Conservation (phyloP, 2,888 invertebrate species). For the Diarsia rubi region DNA sequence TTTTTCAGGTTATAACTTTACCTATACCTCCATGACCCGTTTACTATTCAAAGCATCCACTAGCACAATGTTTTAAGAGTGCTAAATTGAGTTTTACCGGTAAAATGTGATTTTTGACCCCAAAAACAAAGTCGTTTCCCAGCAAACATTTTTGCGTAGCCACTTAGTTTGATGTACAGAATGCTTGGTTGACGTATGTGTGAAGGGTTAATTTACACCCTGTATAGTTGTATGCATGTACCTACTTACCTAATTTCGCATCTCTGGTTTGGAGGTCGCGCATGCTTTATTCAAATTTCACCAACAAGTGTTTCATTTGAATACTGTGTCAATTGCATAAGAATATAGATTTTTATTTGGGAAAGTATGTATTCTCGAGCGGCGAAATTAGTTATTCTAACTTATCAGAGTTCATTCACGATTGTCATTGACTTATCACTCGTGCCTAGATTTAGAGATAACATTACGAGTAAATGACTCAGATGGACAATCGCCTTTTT, state of each 20-base stretch:
- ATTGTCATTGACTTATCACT: conserved; percentile 9
- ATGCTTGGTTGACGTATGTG: too few species aligned
- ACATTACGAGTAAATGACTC: conserved; percentile 24
- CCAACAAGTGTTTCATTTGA: conserved; percentile 52
- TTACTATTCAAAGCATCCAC: too few species aligned
- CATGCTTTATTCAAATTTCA: conserved; percentile 55
- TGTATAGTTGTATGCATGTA: conserved; percentile 25
- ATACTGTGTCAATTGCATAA: conserved; percentile 51
- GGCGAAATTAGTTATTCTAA: background rate
- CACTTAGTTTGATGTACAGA: too few species aligned
- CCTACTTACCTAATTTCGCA: conserved; percentile 10
- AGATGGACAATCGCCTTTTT: background rate
- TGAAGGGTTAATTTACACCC: too few species aligned
- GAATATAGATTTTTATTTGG: conserved; percentile 20
- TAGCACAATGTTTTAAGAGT: too few species aligned
- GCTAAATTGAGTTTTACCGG: too few species aligned
- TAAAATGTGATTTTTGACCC: too few species aligned
- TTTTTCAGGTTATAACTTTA: too few species aligned
- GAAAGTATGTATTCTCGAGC: background rate
- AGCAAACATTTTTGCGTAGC: too few species aligned
- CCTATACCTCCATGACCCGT: too few species aligned
- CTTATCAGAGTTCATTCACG: conserved; percentile 6
- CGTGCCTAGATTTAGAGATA: conserved; percentile 28
- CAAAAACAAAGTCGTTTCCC: too few species aligned
- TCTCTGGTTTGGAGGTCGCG: conserved; percentile 45